Percentiles rank a stretch among this genome's conserved stretches.
phyloP scores from a whole-genome alignment of 2,888 invertebrate genomes.

The Silvanus unidentatus region DNA sequence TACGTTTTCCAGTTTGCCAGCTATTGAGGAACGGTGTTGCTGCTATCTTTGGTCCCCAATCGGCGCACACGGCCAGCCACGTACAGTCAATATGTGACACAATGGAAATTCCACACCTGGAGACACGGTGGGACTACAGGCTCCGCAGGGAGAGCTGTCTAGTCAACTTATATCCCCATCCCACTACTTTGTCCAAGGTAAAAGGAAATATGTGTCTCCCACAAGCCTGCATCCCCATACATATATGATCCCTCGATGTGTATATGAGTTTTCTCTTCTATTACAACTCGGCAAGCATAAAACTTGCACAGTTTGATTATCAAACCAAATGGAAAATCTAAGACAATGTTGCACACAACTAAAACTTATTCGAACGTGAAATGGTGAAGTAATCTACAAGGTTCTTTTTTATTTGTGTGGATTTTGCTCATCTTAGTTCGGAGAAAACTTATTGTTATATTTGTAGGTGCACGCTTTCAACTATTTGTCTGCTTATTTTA shows the following conservation, averaged over 20 bases:
- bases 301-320: slow-evolving; percentile 1
- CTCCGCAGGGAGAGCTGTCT: slow-evolving; percentile 81
- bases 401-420: not conserved
- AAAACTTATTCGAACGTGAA: slow-evolving; percentile 3
- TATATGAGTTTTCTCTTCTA: not conserved
- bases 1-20: slow-evolving; percentile 70
- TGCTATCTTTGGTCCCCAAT: slow-evolving; percentile 91
- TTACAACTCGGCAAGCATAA: too few species aligned
- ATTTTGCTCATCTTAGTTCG: too few species aligned
- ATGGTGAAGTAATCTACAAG: slow-evolving; percentile 1
- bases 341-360: slow-evolving; percentile 5
- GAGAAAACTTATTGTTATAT: too few species aligned
- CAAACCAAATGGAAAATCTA: slow-evolving; percentile 6
- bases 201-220: slow-evolving; percentile 25
- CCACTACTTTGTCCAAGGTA: slow-evolving; percentile 79
- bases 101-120: slow-evolving; percentile 92
- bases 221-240: not conserved
- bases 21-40: slow-evolving; percentile 82
- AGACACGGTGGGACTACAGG: slow-evolving; percentile 90
- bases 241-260: too few species aligned
- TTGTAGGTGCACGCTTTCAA: too few species aligned
- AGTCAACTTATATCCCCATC: slow-evolving; percentile 91
- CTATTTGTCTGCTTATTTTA: too few species aligned
- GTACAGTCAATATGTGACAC: slow-evolving; percentile 95
- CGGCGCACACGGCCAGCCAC: slow-evolving; percentile 83